Conservation (phyloP, 2,113 vertebrate species). For the Grantiella picta region DNA sequence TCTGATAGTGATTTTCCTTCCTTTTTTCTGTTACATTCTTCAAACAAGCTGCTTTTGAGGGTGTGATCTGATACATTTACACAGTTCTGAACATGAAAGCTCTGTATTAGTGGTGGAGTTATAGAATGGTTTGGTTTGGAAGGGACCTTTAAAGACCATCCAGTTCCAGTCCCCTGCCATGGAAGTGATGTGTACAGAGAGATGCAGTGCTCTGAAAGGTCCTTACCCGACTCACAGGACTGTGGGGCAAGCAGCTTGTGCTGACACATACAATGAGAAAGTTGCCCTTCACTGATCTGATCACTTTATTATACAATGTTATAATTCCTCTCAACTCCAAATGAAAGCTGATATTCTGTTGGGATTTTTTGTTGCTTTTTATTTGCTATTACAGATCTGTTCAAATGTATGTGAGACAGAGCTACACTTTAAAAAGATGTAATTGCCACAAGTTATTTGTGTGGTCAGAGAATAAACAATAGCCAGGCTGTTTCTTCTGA, state of each 20-base stretch:
- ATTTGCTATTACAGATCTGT: background rate
- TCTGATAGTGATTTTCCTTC: background rate
- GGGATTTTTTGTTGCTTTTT: background rate
- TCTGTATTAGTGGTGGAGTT: background rate
- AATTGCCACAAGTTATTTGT: constrained; percentile 24
- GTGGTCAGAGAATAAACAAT: constrained; percentile 17
- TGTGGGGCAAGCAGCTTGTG: background rate
- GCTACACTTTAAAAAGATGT: background rate
- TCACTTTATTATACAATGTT: background rate
- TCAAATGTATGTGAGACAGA: background rate
- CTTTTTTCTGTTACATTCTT: background rate
- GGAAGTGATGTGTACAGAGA: background rate
- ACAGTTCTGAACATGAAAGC: background rate
- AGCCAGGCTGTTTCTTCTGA: constrained; percentile 9
- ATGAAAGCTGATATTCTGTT: constrained; percentile 20
- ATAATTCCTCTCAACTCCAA: background rate
- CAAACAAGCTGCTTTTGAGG: background rate
- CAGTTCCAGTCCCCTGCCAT: background rate
- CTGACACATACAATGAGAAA: background rate
- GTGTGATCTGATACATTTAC: background rate
- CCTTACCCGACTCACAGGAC: background rate
- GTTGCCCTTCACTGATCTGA: background rate
- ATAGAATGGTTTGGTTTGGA: background rate
- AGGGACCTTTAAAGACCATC: background rate
- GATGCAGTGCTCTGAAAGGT: background rate